These are phyloP conservation scores for Hyla sarda DNA, from an alignment of 2,113 vertebrate species.

Conservation along the genomic window DNA sequence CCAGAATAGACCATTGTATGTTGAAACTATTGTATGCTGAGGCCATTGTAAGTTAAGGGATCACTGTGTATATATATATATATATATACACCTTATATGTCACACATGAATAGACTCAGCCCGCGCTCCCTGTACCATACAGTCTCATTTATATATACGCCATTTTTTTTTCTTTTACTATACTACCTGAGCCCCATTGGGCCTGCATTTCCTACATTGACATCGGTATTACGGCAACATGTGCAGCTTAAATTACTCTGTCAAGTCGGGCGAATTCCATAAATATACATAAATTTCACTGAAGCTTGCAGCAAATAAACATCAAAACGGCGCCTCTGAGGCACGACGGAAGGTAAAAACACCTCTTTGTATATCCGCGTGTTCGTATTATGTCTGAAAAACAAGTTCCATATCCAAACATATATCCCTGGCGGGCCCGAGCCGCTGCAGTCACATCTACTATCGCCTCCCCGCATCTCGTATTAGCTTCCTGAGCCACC, in stretches of 20 bases:
- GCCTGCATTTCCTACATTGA: not conserved
- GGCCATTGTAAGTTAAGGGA: too few species aligned
- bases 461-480: constrained; percentile 23
- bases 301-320: constrained; percentile 16
- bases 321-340: constrained; percentile 28
- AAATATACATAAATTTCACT: constrained; percentile 26
- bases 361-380: constrained; percentile 10
- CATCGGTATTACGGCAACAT: not conserved
- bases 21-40: too few species aligned
- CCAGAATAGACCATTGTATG: too few species aligned
- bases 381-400: constrained; percentile 17
- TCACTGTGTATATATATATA: too few species aligned
- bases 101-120: too few species aligned
- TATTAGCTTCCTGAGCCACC: not conserved
- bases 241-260: constrained; percentile 1
- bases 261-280: not conserved
- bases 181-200: not conserved
- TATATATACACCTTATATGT: too few species aligned
- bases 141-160: not conserved
- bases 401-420: constrained; percentile 21
- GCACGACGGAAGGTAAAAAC: constrained; percentile 6
- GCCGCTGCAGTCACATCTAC: not conserved
- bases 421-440: constrained; percentile 18
- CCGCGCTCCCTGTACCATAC: not conserved
- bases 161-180: not conserved